phyloP scores from a whole-genome alignment of 2,113 vertebrate species.

The Bucco capensis region DNA sequence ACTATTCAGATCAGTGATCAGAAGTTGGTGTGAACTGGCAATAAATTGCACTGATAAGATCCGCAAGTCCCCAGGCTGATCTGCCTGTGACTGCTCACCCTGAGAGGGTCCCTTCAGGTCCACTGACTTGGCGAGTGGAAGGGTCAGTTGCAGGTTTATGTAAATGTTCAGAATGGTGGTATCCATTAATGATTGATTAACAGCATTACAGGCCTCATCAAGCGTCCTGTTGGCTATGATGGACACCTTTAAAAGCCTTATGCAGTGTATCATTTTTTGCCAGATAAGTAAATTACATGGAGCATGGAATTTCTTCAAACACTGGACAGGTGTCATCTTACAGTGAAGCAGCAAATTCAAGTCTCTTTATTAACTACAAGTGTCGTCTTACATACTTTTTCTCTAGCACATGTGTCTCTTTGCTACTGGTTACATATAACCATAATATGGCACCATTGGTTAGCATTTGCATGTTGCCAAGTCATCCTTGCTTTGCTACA shows the following conservation, averaged over 20 bases:
- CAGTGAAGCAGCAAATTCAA: no score
- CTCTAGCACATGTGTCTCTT: no score
- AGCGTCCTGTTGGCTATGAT: background rate
- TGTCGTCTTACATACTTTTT: no score
- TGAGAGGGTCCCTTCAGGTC: background rate
- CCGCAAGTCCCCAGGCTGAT: background rate
- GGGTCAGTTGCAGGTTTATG: background rate
- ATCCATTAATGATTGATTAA: background rate
- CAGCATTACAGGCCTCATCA: background rate
- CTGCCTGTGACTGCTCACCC: background rate
- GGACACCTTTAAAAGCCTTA: background rate
- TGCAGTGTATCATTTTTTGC: background rate
- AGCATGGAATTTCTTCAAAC: constrained; percentile 1
- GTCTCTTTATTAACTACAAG: no score
- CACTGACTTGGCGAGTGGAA: rapidly evolving
- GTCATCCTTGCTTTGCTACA: no score
- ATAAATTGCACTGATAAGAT: background rate
- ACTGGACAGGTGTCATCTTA: no score
- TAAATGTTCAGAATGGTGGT: background rate
- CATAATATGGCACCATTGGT: no score
- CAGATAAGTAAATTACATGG: background rate
- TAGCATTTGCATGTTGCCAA: no score
- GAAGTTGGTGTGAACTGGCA: background rate
- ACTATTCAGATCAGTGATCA: background rate
- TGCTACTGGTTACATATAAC: no score